Percentiles rank a stretch among this genome's conserved stretches.
Conservation (phyloP, 1,140 invertebrate species). For the Cydia amplana region DNA sequence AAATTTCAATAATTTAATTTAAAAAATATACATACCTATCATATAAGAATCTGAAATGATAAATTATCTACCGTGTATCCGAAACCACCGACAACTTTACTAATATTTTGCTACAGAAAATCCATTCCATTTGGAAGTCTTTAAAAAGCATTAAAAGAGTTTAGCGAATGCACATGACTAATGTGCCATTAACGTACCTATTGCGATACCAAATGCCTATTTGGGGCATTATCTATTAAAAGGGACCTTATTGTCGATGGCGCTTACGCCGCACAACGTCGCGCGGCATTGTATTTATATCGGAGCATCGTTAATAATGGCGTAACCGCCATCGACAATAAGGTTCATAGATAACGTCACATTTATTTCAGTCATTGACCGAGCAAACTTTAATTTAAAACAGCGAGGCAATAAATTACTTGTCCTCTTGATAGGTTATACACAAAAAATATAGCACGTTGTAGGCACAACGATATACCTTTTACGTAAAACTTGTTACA, state of each 20-base stretch:
- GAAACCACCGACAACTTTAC: neutral
- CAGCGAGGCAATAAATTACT: neutral
- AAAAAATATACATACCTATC: too few species aligned
- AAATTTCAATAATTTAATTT: too few species aligned
- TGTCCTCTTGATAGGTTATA: neutral
- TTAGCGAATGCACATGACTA: neutral
- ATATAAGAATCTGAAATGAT: neutral
- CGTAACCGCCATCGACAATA: too few species aligned
- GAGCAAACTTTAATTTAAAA: constrained; percentile 14
- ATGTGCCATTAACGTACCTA: neutral
- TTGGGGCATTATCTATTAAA: too few species aligned
- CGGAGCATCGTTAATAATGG: too few species aligned
- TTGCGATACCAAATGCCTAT: neutral
- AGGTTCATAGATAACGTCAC: too few species aligned
- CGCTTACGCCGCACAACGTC: too few species aligned
- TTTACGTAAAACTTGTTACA: neutral
- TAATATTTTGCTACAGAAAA: neutral
- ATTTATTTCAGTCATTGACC: neutral
- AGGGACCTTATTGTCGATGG: too few species aligned
- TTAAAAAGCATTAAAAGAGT: neutral
- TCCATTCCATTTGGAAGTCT: neutral
- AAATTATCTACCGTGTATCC: neutral
- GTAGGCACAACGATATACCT: neutral
- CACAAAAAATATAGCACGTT: neutral
- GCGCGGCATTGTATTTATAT: too few species aligned